A percentile compares a stretch with the other conserved stretches of the same genome.
These are phyloP conservation scores for Halcyon leucocephala DNA, from an alignment of 2,797 vertebrate species.

Conservation along the genomic window DNA sequence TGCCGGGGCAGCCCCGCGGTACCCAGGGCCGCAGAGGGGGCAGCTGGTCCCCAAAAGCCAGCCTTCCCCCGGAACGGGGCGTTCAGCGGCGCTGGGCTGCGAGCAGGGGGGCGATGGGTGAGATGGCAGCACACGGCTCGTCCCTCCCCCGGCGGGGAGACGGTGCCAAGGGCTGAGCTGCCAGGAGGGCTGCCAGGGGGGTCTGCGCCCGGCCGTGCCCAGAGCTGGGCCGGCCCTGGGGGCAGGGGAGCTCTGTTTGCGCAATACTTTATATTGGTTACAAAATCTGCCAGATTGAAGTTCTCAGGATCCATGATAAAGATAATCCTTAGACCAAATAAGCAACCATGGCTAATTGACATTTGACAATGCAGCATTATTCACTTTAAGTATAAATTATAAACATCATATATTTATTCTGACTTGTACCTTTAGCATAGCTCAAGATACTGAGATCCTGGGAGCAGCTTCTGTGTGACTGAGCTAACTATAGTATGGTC, in stretches of 20 bases:
- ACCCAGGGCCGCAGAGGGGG: too few relatives aligned
- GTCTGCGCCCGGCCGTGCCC: accelerated
- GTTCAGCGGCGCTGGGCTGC: too few relatives aligned
- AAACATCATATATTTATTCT: constrained; percentile 17
- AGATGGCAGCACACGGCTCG: neutral
- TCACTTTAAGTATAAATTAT: neutral
- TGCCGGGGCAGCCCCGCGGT: accelerated
- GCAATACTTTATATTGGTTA: neutral
- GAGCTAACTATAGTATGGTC: constrained; percentile 20
- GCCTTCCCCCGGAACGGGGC: too few relatives aligned
- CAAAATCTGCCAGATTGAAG: neutral
- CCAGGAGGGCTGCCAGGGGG: neutral
- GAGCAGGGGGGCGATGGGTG: neutral
- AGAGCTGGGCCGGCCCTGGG: accelerated
- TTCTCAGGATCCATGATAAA: neutral
- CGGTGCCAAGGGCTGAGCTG: neutral
- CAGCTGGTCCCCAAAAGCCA: neutral
- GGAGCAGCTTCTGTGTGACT: constrained; percentile 58
- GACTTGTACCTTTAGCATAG: neutral
- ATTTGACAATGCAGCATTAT: constrained; percentile 20
- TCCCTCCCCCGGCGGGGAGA: neutral
- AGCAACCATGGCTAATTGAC: neutral
- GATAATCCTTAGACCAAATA: constrained; percentile 17
- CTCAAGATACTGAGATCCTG: constrained; percentile 27
- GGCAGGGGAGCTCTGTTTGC: neutral